A percentile compares a stretch with the other conserved stretches of the same genome.
Evolutionary conservation across 1,140 invertebrate genomes (phyloP).

Genomic region (Trinorchestia longiramus): DNA sequence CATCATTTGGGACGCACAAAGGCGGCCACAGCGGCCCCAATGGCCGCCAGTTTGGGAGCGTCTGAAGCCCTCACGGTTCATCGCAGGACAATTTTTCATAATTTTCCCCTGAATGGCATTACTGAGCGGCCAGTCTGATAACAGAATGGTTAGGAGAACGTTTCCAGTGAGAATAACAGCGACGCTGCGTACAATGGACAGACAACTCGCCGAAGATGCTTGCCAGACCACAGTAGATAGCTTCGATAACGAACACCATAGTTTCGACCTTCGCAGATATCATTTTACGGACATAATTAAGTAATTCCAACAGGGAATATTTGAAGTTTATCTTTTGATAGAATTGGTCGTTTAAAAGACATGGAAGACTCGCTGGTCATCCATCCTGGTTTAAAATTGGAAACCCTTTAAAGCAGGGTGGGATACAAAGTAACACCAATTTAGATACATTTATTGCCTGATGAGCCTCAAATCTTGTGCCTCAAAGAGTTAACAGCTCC

Average conservation of each 20-base stretch:
- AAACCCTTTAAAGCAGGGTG: no score
- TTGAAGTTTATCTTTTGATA: not conserved
- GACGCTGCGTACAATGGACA: not conserved
- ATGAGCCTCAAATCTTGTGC: no score
- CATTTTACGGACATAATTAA: not conserved
- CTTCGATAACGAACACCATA: not conserved
- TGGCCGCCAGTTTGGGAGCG: not conserved
- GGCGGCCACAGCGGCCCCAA: not conserved
- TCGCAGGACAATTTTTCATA: constrained; percentile 8
- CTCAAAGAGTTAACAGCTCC: no score
- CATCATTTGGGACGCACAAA: not conserved
- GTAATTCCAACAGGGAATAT: not conserved
- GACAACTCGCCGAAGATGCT: not conserved
- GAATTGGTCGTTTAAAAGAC: not conserved
- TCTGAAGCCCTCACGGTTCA: not conserved
- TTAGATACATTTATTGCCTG: no score
- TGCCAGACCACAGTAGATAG: not conserved
- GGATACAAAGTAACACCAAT: no score
- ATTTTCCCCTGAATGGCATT: not conserved
- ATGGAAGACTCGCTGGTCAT: not conserved
- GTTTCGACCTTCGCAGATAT: not conserved
- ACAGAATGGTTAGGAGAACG: not conserved
- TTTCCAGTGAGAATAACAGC: not conserved
- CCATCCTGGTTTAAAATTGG: no score
- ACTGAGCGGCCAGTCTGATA: not conserved